Evolutionary conservation across 2,113 vertebrate genomes (phyloP).

Genomic region (Phaetusa simplex): DNA sequence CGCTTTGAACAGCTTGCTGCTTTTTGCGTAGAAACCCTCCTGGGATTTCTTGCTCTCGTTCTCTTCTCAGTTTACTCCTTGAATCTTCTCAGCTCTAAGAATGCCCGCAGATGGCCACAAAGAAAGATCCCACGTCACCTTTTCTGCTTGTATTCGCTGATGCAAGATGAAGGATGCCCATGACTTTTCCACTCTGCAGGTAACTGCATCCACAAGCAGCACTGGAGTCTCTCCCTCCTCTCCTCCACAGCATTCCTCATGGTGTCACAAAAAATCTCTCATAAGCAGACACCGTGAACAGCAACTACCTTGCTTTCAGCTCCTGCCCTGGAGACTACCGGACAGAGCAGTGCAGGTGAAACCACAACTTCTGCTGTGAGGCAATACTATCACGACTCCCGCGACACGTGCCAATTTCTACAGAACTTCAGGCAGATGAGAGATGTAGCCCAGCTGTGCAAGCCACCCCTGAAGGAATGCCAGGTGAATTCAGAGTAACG

Average conservation of each 20-base stretch:
- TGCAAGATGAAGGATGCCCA: neutral
- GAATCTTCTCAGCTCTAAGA: neutral
- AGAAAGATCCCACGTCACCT: neutral
- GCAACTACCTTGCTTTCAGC: neutral
- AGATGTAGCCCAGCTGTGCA: neutral
- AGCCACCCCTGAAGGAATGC: neutral
- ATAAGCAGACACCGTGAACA: neutral
- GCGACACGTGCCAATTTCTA: neutral
- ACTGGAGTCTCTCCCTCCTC: neutral
- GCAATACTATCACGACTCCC: accelerated
- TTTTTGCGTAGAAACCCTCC: neutral
- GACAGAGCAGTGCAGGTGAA: neutral
- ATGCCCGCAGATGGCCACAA: neutral
- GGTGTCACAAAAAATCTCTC: neutral
- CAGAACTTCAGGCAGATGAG: neutral
- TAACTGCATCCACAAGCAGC: neutral
- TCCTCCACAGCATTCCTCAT: neutral
- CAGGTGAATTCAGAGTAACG: neutral
- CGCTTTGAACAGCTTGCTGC: neutral
- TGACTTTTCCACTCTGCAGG: neutral
- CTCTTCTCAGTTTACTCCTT: neutral
- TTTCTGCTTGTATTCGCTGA: neutral
- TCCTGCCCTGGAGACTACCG: neutral
- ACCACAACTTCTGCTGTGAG: neutral
- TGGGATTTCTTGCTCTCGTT: neutral